Base-by-base conservation (phyloP, 2,888 invertebrate genomes). In the Iphiclides podalirius region DNA sequence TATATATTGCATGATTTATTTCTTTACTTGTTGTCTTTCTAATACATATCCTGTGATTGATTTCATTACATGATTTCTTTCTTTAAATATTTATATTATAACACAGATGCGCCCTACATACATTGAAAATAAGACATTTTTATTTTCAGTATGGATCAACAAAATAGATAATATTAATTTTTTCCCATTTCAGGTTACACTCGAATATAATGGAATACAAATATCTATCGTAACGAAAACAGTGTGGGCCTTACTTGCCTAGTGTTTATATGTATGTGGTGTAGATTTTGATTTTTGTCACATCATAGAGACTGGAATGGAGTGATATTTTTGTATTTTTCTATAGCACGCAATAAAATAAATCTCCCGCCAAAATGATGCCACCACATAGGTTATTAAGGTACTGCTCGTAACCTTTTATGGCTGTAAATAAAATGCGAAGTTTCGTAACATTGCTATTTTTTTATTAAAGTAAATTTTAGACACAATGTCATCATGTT, bases 171-270 rank as follows among this genome's bases (percentile, higher is more conserved):
- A 49, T 49, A 41, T 53, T 28, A 36, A 43, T 15, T 1, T 53
- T 54, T 72, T 76, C 72, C 61, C 56, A 68, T 87, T 85, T 63
- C 85, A 87, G 87, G 84, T 77, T 76, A 78, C 76, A 72, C 79
- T 88, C 75, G 84, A 84, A 81, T 86, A 77, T 86, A 81, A 86
- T 44, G 88, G 86, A 64, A 61, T 84, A 62, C 65, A 79, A 65
- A 79, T 87, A 66, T 74, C 72, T 55, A 70, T 87, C 56, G 80
- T 85, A 45, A 80, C 85, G 48, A 77, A 79, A 77, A 79, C 80
- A 1, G 82, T 86, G 20, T 82, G 75, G 80, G 81, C 80, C 9
- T 70, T 88, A 47, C 75, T 88, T 28, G 79, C 80, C 54, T 85
- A 75, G 67, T 42, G n/a, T 11, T 20, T 37, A 28, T 9, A 16